Evolutionary conservation across 2,797 vertebrate species (phyloP).

Genomic region (Alauda arvensis): DNA sequence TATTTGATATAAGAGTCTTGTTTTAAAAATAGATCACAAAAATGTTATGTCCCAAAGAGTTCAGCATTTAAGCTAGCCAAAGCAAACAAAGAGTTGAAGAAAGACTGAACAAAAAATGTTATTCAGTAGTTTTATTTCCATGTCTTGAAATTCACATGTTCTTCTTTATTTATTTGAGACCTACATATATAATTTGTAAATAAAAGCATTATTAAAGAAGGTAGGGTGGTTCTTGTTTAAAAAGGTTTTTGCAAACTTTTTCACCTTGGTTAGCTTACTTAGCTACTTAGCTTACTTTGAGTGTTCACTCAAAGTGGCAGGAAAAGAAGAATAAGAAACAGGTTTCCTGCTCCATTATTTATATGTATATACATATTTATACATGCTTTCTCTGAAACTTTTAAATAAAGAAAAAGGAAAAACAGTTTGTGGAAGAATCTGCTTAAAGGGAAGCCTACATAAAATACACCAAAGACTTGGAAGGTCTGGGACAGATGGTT

Average conservation of each 20-base stretch:
- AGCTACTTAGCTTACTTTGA: too few species aligned
- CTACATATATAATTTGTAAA: background rate
- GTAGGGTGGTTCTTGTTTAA: background rate
- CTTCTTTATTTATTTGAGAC: background rate
- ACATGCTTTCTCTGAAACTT: background rate
- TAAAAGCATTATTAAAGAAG: background rate
- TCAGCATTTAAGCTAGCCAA: background rate
- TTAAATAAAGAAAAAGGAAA: background rate
- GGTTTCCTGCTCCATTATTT: slow-evolving; percentile 44
- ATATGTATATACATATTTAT: slow-evolving; percentile 49
- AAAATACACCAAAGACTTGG: background rate
- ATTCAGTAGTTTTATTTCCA: background rate
- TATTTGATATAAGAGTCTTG: background rate
- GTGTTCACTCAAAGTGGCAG: background rate
- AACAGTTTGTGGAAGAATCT: background rate
- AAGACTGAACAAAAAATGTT: background rate
- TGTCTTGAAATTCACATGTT: background rate
- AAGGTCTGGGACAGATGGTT: background rate
- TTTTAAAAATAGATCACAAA: slow-evolving; percentile 25
- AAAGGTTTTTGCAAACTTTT: background rate
- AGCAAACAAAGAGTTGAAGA: slow-evolving; percentile 14
- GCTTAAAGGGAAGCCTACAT: background rate
- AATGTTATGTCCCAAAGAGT: background rate
- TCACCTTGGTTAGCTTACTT: slow-evolving; percentile 4
- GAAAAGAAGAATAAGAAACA: background rate